phyloP scores from a whole-genome alignment of 1,140 invertebrate genomes.

The Zaprionus vittiger region DNA sequence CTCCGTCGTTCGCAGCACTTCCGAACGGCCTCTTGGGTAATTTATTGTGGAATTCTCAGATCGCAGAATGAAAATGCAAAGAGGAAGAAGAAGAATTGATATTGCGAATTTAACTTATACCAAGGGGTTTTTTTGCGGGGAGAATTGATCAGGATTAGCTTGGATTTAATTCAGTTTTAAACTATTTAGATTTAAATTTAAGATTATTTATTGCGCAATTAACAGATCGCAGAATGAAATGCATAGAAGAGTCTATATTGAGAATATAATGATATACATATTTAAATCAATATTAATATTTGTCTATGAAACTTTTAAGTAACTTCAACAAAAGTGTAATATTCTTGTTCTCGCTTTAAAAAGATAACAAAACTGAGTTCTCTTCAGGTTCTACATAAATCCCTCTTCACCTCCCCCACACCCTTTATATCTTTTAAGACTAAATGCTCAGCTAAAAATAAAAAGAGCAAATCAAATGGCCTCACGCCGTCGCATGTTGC shows the following conservation, averaged over 20 bases:
- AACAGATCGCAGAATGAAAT: slow-evolving; percentile 13
- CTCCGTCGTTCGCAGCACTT: slow-evolving; percentile 59
- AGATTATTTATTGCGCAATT: neutral
- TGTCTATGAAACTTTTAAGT: no score
- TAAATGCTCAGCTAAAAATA: slow-evolving; percentile 67
- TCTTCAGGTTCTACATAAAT: neutral
- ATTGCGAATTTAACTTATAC: neutral
- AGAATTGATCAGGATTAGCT: no score
- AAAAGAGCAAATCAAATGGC: slow-evolving; percentile 77
- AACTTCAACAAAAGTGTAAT: no score
- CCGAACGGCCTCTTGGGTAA: slow-evolving; percentile 51
- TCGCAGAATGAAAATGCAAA: slow-evolving; percentile 14
- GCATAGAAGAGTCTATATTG: neutral
- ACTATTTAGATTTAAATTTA: no score
- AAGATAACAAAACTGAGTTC: neutral
- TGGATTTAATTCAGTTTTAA: no score
- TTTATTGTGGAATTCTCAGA: slow-evolving; percentile 29
- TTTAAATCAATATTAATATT: no score
- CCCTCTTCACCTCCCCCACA: slow-evolving; percentile 33
- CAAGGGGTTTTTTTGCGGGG: no score
- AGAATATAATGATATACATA: no score
- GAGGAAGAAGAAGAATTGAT: neutral
- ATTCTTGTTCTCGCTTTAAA: no score
- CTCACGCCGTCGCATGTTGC: slow-evolving; percentile 59
- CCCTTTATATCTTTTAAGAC: slow-evolving; percentile 21